Conservation (phyloP, 2,888 invertebrate species). For the Nomada ferruginata region DNA sequence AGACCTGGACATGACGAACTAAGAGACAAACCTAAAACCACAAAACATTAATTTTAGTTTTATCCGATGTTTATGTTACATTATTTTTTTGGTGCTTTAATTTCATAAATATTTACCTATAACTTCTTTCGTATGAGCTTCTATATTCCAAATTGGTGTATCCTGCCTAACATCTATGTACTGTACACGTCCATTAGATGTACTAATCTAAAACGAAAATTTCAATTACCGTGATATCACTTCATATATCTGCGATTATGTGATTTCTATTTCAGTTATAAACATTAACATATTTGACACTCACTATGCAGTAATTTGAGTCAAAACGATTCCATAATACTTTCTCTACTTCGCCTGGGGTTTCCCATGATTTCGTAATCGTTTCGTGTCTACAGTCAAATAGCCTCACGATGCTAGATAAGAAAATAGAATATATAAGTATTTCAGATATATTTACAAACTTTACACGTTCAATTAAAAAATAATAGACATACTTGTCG, state of each 20-base stretch:
- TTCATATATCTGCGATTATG: not conserved
- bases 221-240: not conserved
- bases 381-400: constrained; percentile 90
- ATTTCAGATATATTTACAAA: not conserved
- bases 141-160: constrained; percentile 88
- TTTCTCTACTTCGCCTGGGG: constrained; percentile 93
- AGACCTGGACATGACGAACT: constrained; percentile 90
- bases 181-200: constrained; percentile 86
- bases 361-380: constrained; percentile 88
- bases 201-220: constrained; percentile 83
- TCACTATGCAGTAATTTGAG: constrained; percentile 91
- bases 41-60: constrained; percentile 4
- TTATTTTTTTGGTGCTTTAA: not conserved
- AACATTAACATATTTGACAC: constrained; percentile 73
- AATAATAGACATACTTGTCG: constrained; percentile 86
- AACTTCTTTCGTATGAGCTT: constrained; percentile 93
- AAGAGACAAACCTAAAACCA: constrained; percentile 87
- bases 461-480: not conserved
- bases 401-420: constrained; percentile 88
- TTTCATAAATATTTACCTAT: constrained; percentile 86
- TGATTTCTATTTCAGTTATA: not conserved
- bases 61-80: not conserved
- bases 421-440: constrained; percentile 8
- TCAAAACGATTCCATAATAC: constrained; percentile 93
- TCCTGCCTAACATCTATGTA: constrained; percentile 85